Evolutionary conservation across 53 echinoderm and acorn worm genomes (phyloP), one percentile per base, ranked within the genome.

Genomic region (Zoroaster sp.): DNA sequence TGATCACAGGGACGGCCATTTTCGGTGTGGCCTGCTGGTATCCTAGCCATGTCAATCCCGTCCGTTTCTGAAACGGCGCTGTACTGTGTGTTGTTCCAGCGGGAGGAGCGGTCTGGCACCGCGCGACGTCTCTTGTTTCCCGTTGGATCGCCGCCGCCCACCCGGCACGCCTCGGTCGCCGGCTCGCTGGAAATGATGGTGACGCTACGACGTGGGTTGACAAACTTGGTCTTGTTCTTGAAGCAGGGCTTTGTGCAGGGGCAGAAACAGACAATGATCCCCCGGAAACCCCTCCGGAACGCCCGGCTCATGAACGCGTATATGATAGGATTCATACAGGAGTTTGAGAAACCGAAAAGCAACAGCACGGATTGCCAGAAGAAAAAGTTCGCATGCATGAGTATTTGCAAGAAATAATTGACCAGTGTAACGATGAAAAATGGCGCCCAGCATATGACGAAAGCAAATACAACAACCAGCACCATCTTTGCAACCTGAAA

Each of bases 401-500:
- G 45, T 51, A 93, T 41, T 2, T 40, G 6, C 30, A 77, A 52
- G 72, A 92, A 91, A 30, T 77, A 53, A 46, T 87, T 91, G 55
- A 92, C 11, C 70, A 93, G 31, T 4, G 88, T 93, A 12, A 85
- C 90, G 42, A 94, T 45, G 72, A 93, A 97, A 36, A 89, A 93
- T 1, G 97, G 95, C 9, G 83, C 74, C 97, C 97, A 97, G 72
- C 95, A 97, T 9, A 93, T n/a, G 65, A 80, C 87, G 73, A 97
- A 97, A n/a, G 92, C 93, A 10, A 93, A 68, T 3, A 95, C 92
- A 1, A 97, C 95, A 17, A 97, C 93, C 25, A 97, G 79, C 31
- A 97, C 97, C 97, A 97, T 97, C 91, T 97, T 97, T 1, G 97
- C 97, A 51, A 97, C 95, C 97, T 97, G 70, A 28, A 94, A 14